Conservation (phyloP, 2,888 invertebrate species). For the Andrena haemorrhoa region DNA sequence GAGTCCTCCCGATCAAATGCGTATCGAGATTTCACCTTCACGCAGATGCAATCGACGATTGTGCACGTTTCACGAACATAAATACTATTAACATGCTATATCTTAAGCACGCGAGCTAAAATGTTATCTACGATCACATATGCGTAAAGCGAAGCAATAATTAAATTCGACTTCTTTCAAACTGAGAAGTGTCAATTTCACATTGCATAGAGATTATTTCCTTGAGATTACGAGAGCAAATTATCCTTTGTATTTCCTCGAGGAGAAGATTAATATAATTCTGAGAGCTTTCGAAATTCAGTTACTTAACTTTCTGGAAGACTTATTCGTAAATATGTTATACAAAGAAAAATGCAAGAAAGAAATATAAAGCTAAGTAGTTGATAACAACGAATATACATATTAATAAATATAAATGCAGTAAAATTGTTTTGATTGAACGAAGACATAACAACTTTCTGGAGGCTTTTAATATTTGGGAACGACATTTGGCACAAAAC, state of each 20-base stretch:
- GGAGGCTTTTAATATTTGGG: constrained; percentile 10
- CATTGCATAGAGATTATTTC: background rate
- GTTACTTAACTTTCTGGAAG: constrained; percentile 32
- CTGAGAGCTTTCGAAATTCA: background rate
- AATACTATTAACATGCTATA: constrained; percentile 3
- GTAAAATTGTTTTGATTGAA: constrained; percentile 7
- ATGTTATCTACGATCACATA: constrained; percentile 8
- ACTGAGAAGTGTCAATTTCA: background rate
- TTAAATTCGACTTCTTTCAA: background rate
- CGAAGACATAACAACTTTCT: constrained; percentile 5
- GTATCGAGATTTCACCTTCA: constrained; percentile 10
- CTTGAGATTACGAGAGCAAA: background rate
- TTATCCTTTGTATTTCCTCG: background rate
- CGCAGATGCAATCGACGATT: constrained; percentile 15
- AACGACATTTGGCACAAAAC: constrained; percentile 40
- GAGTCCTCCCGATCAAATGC: constrained; percentile 43
- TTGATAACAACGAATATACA: background rate
- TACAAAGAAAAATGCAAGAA: constrained; percentile 13
- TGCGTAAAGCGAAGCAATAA: background rate
- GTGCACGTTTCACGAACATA: constrained; percentile 17
- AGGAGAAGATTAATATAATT: background rate
- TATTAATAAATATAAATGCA: constrained; percentile 43
- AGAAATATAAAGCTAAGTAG: constrained; percentile 22
- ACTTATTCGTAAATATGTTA: constrained; percentile 22
- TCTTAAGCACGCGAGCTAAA: background rate